Evolutionary conservation across 2,797 vertebrate genomes (phyloP).

Genomic region (Hapalemur alaotrensis): DNA sequence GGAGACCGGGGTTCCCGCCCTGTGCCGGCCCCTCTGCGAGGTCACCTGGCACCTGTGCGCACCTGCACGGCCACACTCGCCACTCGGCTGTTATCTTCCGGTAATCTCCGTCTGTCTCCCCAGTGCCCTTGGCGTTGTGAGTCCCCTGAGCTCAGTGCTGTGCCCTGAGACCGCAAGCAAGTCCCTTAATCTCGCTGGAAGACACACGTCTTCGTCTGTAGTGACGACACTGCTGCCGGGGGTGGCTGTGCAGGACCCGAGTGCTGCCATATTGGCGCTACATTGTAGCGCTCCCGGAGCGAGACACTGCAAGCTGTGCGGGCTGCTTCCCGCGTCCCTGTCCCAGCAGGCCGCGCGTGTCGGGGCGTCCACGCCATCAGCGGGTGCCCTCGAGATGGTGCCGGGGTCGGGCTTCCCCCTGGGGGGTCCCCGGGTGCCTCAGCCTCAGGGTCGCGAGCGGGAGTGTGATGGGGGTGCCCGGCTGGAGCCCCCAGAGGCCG

Average conservation of each 20-base stretch:
- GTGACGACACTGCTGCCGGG: rapidly evolving
- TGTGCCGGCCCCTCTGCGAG: not conserved
- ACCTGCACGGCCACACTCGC: not conserved
- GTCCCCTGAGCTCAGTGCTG: not conserved
- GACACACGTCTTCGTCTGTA: not conserved
- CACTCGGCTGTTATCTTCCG: not conserved
- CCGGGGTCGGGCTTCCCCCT: not conserved
- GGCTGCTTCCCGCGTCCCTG: not conserved
- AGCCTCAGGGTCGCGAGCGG: not conserved
- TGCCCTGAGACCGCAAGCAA: not conserved
- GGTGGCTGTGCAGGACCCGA: no score
- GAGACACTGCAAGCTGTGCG: rapidly evolving
- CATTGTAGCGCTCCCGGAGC: rapidly evolving
- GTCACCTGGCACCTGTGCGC: not conserved
- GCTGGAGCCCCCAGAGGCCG: not conserved
- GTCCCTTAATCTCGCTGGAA: not conserved
- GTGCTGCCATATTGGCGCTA: no score
- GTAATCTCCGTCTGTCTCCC: not conserved
- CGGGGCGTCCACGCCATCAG: rapidly evolving
- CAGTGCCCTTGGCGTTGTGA: rapidly evolving
- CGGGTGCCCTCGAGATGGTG: rapidly evolving
- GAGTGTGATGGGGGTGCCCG: not conserved
- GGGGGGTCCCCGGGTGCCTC: rapidly evolving
- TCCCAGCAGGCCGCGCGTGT: not conserved
- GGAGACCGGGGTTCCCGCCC: not conserved